These are phyloP conservation scores for Tyto alba DNA, from an alignment of 2,113 vertebrate species.

Conservation along the genomic window DNA sequence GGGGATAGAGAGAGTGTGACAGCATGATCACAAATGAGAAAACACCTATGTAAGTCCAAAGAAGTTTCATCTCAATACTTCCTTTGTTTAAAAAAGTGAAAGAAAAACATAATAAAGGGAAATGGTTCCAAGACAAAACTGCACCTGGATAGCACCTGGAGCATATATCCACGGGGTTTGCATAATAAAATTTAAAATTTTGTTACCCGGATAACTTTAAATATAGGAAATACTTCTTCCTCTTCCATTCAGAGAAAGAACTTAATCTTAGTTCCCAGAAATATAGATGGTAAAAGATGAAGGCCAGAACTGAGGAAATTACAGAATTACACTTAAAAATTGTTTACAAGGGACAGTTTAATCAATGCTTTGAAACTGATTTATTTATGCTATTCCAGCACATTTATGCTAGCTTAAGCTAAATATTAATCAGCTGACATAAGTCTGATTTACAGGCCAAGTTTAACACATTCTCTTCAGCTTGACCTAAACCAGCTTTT, in stretches of 20 bases:
- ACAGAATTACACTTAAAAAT: neutral
- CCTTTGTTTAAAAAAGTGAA: neutral
- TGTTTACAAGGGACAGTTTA: neutral
- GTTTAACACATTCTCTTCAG: neutral
- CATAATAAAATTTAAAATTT: neutral
- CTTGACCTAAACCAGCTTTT: neutral
- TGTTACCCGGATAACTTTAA: neutral
- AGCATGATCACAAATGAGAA: neutral
- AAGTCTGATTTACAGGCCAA: neutral
- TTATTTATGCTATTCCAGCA: neutral
- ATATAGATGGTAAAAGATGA: neutral
- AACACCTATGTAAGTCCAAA: neutral
- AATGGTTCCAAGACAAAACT: neutral
- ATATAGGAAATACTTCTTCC: neutral
- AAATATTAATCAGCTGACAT: neutral
- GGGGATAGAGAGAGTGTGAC: neutral
- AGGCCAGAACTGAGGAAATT: neutral
- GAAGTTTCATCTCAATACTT: neutral
- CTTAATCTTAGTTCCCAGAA: neutral
- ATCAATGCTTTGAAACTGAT: neutral
- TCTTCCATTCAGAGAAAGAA: neutral
- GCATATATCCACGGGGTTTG: neutral
- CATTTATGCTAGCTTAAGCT: neutral
- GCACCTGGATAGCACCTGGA: neutral
- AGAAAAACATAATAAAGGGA: neutral